These are phyloP conservation scores for Drosophila sturtevanti DNA, from an alignment of 1,140 invertebrate species.

Conservation along the genomic window DNA sequence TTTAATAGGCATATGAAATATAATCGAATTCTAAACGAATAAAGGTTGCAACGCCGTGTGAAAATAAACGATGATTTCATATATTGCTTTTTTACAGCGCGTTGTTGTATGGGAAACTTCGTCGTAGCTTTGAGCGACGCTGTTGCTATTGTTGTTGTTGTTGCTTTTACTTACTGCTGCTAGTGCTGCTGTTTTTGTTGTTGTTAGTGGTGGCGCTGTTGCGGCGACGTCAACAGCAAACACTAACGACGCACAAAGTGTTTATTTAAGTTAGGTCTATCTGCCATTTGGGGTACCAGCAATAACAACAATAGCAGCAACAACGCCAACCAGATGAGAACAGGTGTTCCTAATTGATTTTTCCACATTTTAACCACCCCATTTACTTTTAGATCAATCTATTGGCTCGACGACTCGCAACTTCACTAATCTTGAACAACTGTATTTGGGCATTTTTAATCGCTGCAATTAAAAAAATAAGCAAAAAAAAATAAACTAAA, in stretches of 20 bases:
- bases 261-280: constrained; percentile 40
- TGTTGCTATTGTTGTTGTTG: constrained; percentile 48
- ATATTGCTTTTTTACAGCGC: constrained; percentile 53
- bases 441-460: constrained; percentile 70
- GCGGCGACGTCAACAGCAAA: constrained; percentile 35
- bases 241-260: constrained; percentile 35
- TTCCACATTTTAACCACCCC: constrained; percentile 60
- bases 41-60: constrained; percentile 15
- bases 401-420: constrained; percentile 5
- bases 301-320: constrained; percentile 22
- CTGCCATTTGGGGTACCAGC: constrained; percentile 17
- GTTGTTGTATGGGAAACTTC: constrained; percentile 80
- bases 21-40: neutral
- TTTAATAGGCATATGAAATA: neutral
- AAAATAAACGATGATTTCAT: constrained; percentile 75
- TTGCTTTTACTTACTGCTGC: constrained; percentile 55
- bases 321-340: constrained; percentile 34
- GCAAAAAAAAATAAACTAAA: neutral
- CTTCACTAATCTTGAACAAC: constrained; percentile 47
- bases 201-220: constrained; percentile 53
- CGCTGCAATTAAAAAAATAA: constrained; percentile 39
- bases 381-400: constrained; percentile 20
- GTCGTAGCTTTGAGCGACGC: constrained; percentile 66
- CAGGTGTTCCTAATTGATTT: constrained; percentile 80
- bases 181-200: constrained; percentile 43